Percentiles rank a stretch among this genome's conserved stretches.
Conservation (phyloP, 2,113 vertebrate species). For the Calonectris borealis region DNA sequence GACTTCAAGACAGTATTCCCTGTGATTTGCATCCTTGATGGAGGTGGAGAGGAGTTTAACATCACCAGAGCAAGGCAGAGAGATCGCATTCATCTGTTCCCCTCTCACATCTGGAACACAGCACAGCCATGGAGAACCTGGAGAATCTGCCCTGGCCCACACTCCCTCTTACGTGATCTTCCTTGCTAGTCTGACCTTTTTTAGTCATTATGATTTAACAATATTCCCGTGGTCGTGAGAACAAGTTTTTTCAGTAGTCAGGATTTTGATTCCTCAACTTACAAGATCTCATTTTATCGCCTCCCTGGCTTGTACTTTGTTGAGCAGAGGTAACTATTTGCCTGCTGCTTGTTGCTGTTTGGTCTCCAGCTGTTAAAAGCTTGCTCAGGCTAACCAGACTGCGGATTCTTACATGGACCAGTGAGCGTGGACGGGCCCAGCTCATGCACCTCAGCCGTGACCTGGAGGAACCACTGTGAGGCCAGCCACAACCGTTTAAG, state of each 20-base stretch:
- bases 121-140: fast-evolving
- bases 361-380: not conserved
- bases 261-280: not conserved
- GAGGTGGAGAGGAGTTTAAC: not conserved
- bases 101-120: not conserved
- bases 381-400: not conserved
- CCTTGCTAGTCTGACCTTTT: not conserved
- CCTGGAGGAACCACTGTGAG: not conserved
- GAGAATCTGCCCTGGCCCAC: not conserved
- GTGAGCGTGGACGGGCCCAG: not conserved
- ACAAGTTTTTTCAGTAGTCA: not conserved
- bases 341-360: not conserved
- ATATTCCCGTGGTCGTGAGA: not conserved
- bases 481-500: not conserved
- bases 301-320: not conserved
- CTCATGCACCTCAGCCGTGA: not conserved
- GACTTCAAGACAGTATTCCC: not conserved
- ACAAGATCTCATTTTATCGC: not conserved
- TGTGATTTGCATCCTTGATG: not conserved
- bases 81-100: not conserved
- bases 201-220: not conserved
- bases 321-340: not conserved
- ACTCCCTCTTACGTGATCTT: not conserved
- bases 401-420: not conserved
- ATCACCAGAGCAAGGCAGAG: not conserved